A percentile compares a stretch with the other conserved stretches of the same genome.
Conservation (phyloP, 2,888 invertebrate species). For the Argyresthia albistria region DNA sequence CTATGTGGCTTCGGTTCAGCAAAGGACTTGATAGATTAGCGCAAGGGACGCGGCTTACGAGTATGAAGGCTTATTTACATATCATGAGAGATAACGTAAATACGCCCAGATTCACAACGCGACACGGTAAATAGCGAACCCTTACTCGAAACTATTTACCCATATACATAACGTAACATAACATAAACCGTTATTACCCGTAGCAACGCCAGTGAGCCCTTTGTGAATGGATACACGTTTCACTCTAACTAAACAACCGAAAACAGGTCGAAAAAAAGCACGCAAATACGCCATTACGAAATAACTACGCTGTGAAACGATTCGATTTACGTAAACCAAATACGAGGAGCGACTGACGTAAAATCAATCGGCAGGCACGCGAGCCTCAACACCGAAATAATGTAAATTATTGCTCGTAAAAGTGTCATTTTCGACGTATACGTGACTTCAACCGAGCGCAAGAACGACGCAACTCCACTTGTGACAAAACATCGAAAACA, state of each 20-base stretch:
- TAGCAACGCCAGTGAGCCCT: constrained; percentile 6
- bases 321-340: constrained; percentile 65
- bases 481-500: constrained; percentile 3
- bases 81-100: background rate
- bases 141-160: background rate
- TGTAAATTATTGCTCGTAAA: constrained; percentile 71
- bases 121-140: constrained; percentile 4
- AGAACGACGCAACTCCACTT: constrained; percentile 14
- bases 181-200: constrained; percentile 5
- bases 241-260: constrained; percentile 25
- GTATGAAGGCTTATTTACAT: too few relatives aligned
- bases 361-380: constrained; percentile 70
- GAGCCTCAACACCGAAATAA: constrained; percentile 65
- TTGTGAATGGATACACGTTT: constrained; percentile 7
- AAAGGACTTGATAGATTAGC: too few relatives aligned
- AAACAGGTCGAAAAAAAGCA: constrained; percentile 41
- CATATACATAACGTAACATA: background rate
- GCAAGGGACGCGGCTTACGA: too few relatives aligned
- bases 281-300: constrained; percentile 64
- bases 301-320: constrained; percentile 61
- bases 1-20: too few relatives aligned
- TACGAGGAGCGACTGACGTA: constrained; percentile 64
- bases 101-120: background rate
- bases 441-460: constrained; percentile 56
- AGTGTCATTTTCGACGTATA: constrained; percentile 68